Evolutionary conservation across 2,888 invertebrate genomes (phyloP).

Genomic region (Melitaea athalia): DNA sequence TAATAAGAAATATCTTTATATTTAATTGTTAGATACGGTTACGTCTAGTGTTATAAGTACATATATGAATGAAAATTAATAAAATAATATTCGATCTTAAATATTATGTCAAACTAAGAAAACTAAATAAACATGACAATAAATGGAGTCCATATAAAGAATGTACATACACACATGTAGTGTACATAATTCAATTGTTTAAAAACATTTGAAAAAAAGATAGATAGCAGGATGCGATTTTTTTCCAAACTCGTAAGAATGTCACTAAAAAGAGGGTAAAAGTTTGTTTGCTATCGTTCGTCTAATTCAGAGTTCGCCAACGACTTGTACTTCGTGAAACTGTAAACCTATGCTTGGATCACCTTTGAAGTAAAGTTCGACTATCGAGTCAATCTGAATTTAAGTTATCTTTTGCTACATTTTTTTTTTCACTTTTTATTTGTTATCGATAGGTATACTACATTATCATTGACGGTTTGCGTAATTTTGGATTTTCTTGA

Average conservation of each 20-base stretch:
- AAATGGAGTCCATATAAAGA: background rate
- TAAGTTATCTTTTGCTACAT: background rate
- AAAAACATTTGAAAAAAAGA: constrained; percentile 3
- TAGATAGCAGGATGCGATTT: background rate
- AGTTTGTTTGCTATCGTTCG: constrained; percentile 24
- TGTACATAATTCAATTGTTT: background rate
- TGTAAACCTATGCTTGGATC: constrained; percentile 32
- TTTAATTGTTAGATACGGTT: background rate
- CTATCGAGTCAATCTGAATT: constrained; percentile 23
- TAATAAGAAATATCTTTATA: background rate
- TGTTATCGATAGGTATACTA: background rate
- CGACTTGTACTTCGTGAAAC: constrained; percentile 30
- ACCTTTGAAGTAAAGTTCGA: constrained; percentile 35
- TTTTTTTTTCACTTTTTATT: background rate
- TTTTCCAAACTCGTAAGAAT: constrained; percentile 2
- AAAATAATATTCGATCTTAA: background rate
- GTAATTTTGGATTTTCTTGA: no score
- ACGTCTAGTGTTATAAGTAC: no score
- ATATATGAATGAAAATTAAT: no score
- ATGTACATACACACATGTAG: no score
- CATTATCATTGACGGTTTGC: no score
- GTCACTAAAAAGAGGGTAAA: constrained; percentile 28
- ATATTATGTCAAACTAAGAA: background rate
- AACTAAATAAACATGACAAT: background rate
- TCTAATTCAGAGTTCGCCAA: constrained; percentile 30